Conservation (phyloP, 2,888 invertebrate genomes). For the Scaptomyza tumidula region DNA sequence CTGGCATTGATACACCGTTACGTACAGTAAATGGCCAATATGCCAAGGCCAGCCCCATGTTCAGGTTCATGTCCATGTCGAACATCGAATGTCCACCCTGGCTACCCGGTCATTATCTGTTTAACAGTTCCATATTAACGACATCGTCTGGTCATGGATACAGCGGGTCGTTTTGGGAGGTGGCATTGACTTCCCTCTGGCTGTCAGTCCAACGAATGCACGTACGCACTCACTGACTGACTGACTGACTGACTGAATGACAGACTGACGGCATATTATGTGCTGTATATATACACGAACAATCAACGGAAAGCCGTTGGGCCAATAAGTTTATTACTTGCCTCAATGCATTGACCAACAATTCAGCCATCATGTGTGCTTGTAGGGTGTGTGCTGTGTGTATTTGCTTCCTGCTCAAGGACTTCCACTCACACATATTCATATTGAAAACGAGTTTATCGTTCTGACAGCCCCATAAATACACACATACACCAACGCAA, state of each 20-base stretch:
- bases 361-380: constrained; percentile 35
- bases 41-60: constrained; percentile 24
- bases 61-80: constrained; percentile 10
- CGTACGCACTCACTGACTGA: constrained; percentile 1
- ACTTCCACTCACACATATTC: constrained; percentile 51
- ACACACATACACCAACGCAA: constrained; percentile 24
- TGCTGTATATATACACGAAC: constrained; percentile 56
- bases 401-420: constrained; percentile 55
- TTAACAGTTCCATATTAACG: constrained; percentile 81
- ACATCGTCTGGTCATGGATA: constrained; percentile 64
- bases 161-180: constrained; percentile 33
- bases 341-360: constrained; percentile 75
- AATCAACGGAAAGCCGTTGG: constrained; percentile 72
- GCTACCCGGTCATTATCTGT: constrained; percentile 74
- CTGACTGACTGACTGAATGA: constrained; percentile 7
- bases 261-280: constrained; percentile 50
- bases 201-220: constrained; percentile 6
- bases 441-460: constrained; percentile 61
- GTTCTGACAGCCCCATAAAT: constrained; percentile 52
- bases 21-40: constrained; percentile 4
- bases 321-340: constrained; percentile 81
- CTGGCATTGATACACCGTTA: constrained; percentile 44
- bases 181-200: neutral
- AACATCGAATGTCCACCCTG: constrained; percentile 25
- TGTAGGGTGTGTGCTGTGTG: constrained; percentile 25